A percentile compares a stretch with the other conserved stretches of the same genome.
Conservation (phyloP, 2,797 vertebrate genomes). For the Pangasius sanitwongsei region DNA sequence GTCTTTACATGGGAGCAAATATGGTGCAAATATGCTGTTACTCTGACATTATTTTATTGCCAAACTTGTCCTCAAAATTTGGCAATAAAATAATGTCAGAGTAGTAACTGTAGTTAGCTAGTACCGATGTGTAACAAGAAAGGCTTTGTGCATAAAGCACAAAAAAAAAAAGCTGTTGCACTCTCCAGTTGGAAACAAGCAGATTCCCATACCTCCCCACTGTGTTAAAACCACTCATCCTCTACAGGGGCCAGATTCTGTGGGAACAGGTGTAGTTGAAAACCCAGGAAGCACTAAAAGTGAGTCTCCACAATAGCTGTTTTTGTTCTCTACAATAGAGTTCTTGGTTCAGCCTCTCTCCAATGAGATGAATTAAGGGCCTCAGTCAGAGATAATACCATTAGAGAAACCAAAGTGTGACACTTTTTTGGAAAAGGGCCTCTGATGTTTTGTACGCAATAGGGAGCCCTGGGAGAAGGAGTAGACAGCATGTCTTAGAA, state of each 20-base stretch:
- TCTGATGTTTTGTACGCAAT: background rate
- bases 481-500: background rate
- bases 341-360: background rate
- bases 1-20: background rate
- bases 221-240: background rate
- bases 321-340: background rate
- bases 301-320: background rate
- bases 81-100: background rate
- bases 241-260: background rate
- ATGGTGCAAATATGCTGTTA: background rate
- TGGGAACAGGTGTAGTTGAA: background rate
- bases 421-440: background rate
- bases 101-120: background rate
- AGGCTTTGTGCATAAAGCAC: background rate
- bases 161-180: background rate
- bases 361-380: background rate
- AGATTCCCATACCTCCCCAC: background rate
- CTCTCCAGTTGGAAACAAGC: background rate
- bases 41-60: background rate
- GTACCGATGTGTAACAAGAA: background rate
- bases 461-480: background rate
- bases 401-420: background rate
- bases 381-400: background rate
- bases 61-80: background rate
- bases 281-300: background rate